phyloP scores from a whole-genome alignment of 2,113 vertebrate species.

The Datnioides undecimradiatus region DNA sequence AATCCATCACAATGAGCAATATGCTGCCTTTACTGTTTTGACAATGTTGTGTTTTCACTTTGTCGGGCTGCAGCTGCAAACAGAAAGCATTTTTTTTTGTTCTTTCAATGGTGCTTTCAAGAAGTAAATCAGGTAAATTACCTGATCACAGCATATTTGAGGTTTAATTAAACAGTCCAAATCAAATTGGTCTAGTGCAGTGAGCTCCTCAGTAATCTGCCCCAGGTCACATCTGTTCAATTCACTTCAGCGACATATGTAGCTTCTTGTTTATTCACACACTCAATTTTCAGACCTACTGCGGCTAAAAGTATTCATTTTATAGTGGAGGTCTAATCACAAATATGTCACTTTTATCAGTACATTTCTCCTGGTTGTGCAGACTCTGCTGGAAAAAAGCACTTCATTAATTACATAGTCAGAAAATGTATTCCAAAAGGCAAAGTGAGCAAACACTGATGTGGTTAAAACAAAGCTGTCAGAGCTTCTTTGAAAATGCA shows the following conservation, averaged over 20 bases:
- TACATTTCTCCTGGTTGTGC: not conserved
- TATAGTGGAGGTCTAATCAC: not conserved
- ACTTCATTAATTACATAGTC: conserved; percentile 1
- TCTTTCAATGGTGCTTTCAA: not conserved
- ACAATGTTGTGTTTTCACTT: conserved; percentile 8
- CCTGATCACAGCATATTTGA: not conserved
- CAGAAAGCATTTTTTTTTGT: not conserved
- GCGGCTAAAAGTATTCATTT: conserved; percentile 1
- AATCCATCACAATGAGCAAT: conserved; percentile 60
- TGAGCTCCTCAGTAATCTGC: not conserved
- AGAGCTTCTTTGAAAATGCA: conserved; percentile 10
- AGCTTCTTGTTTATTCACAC: not conserved
- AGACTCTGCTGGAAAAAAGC: not conserved
- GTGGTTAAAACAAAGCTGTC: not conserved
- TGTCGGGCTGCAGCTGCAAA: not conserved
- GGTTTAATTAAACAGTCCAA: not conserved
- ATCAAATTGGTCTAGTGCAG: not conserved
- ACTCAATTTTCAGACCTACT: not conserved
- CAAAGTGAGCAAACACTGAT: not conserved
- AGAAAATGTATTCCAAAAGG: not conserved
- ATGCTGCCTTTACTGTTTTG: conserved; percentile 27
- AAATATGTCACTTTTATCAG: not conserved
- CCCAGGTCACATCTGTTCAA: not conserved
- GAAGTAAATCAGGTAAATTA: not conserved
- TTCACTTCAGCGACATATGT: not conserved